phyloP scores from a whole-genome alignment of 2,888 invertebrate genomes.

The Cosmorhoe ocellata region DNA sequence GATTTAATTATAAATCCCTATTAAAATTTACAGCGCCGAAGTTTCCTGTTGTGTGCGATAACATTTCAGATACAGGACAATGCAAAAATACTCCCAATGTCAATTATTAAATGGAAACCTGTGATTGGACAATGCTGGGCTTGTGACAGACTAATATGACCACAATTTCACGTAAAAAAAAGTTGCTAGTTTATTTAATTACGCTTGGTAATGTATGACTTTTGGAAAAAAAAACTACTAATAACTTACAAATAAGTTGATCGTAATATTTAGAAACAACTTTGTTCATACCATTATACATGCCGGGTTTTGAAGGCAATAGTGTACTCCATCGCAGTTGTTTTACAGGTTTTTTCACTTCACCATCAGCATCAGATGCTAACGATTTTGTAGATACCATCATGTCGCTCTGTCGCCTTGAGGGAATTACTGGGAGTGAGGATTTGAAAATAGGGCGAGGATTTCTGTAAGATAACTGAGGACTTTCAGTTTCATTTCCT shows the following conservation, averaged over 20 bases:
- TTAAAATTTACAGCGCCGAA: constrained; percentile 42
- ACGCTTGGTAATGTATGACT: no score
- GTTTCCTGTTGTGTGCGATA: constrained; percentile 72
- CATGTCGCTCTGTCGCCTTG: constrained; percentile 40
- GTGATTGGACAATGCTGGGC: constrained; percentile 26
- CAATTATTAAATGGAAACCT: constrained; percentile 43
- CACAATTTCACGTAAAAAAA: constrained; percentile 5
- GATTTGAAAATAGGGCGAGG: constrained; percentile 42
- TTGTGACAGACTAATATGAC: constrained; percentile 26
- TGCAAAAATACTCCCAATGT: constrained; percentile 46
- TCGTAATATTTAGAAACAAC: no score
- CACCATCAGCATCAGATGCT: constrained; percentile 36
- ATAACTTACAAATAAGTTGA: no score
- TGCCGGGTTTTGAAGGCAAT: constrained; percentile 46
- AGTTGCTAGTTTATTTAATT: no score
- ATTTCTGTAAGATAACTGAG: constrained; percentile 25
- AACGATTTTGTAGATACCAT: constrained; percentile 52
- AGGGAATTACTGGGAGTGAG: constrained; percentile 49
- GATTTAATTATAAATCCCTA: constrained; percentile 55
- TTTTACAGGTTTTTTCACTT: constrained; percentile 48
- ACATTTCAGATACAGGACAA: constrained; percentile 40
- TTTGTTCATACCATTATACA: constrained; percentile 38
- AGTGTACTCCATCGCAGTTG: constrained; percentile 63
- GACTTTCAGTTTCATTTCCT: constrained; percentile 30
- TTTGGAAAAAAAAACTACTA: no score